Conservation (phyloP, 2,888 invertebrate species). For the Eupithecia vulgata region DNA sequence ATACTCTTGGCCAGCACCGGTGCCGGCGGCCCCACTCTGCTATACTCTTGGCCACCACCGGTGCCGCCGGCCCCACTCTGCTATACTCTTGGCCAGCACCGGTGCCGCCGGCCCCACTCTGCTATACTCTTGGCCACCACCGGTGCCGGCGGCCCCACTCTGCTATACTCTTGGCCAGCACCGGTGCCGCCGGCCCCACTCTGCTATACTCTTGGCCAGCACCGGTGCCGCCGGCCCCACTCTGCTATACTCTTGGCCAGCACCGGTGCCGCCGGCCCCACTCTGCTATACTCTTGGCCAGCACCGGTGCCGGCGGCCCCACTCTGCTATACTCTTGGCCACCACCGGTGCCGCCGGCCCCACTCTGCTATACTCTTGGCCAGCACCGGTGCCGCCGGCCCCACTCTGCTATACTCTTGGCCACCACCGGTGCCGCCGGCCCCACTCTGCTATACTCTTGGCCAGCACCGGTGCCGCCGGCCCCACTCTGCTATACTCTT, state of each 20-base stretch:
- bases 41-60: not conserved
- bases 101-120: not conserved
- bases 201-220: not conserved
- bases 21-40: constrained; percentile 6
- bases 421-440: not conserved
- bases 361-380: constrained; percentile 10
- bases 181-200: not conserved
- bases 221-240: not conserved
- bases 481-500: constrained; percentile 3
- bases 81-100: not conserved
- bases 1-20: not conserved
- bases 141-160: not conserved
- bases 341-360: not conserved
- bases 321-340: constrained; percentile 4
- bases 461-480: not conserved
- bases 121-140: not conserved
- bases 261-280: not conserved
- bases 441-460: constrained; percentile 7
- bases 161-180: not conserved
- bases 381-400: not conserved
- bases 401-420: constrained; percentile 8
- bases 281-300: constrained; percentile 2
- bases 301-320: not conserved
- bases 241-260: constrained; percentile 2
- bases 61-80: not conserved